These are phyloP conservation scores for Scelioninae gen. 2 DNA, from an alignment of 2,888 invertebrate genomes.

Conservation along the genomic window DNA sequence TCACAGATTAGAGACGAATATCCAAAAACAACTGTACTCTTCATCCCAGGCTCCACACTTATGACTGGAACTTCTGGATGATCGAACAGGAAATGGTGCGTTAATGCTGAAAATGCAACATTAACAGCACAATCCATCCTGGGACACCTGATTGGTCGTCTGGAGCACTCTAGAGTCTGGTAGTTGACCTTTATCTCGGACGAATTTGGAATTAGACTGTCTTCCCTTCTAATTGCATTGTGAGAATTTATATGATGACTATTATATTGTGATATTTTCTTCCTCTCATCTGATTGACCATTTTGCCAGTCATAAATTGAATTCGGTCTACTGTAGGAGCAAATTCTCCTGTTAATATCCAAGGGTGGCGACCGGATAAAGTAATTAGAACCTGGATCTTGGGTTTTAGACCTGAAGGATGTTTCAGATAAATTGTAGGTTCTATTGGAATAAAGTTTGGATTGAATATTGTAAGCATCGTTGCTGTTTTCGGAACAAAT, in stretches of 20 bases:
- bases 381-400: slow-evolving; percentile 46
- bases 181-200: slow-evolving; percentile 65
- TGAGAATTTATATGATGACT: slow-evolving; percentile 60
- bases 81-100: slow-evolving; percentile 78
- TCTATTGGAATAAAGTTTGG: slow-evolving; percentile 38
- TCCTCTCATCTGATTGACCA: slow-evolving; percentile 10
- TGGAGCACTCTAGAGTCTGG: slow-evolving; percentile 69
- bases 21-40: slow-evolving; percentile 70
- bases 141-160: slow-evolving; percentile 77
- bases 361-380: slow-evolving; percentile 56
- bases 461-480: slow-evolving; percentile 39
- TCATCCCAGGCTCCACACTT: slow-evolving; percentile 69
- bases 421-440: slow-evolving; percentile 51
- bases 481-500: slow-evolving; percentile 62
- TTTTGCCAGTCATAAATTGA: slow-evolving; percentile 10
- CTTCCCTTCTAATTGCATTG: slow-evolving; percentile 61
- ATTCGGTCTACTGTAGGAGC: slow-evolving; percentile 1
- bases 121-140: slow-evolving; percentile 76
- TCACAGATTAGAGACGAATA: slow-evolving; percentile 67
- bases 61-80: slow-evolving; percentile 76
- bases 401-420: slow-evolving; percentile 25
- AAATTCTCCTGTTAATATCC: neutral
- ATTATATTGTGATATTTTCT: slow-evolving; percentile 2
- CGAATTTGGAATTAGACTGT: slow-evolving; percentile 44
- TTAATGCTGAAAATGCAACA: slow-evolving; percentile 77